Evolutionary conservation across 2,888 invertebrate genomes (phyloP).

Genomic region (Agonopterix heracliana): DNA sequence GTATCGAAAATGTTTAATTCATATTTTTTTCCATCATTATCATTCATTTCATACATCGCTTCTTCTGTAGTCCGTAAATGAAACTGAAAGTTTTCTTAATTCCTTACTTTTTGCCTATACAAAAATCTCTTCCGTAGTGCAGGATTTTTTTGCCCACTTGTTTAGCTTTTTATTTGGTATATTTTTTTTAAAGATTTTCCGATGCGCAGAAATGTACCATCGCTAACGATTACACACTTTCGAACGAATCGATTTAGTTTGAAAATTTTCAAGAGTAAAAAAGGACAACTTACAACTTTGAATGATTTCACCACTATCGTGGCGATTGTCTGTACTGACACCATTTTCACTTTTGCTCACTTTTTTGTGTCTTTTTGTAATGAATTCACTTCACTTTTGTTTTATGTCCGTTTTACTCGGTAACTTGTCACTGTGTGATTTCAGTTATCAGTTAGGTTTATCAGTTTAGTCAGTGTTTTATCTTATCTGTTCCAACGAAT

Average conservation of each 20-base stretch:
- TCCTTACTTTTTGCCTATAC: too few relatives aligned
- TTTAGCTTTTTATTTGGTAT: too few relatives aligned
- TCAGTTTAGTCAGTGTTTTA: conserved; percentile 45
- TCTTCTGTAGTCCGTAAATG: too few relatives aligned
- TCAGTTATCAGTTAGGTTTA: conserved; percentile 53
- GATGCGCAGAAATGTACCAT: too few relatives aligned
- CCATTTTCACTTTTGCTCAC: conserved; percentile 76
- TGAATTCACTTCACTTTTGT: conserved; percentile 29
- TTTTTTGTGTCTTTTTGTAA: conserved; percentile 17
- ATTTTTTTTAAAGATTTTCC: too few relatives aligned
- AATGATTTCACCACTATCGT: conserved; percentile 87
- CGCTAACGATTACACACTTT: conserved; percentile 5
- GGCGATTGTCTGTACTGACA: conserved; percentile 87
- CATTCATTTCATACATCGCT: too few relatives aligned
- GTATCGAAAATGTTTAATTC: too few relatives aligned
- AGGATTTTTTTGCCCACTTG: too few relatives aligned
- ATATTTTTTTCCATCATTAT: too few relatives aligned
- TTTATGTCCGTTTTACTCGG: conserved; percentile 49
- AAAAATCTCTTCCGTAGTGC: too few relatives aligned
- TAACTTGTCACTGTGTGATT: conserved; percentile 53
- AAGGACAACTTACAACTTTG: conserved; percentile 82
- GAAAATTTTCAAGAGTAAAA: conserved; percentile 11
- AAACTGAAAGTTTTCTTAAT: too few relatives aligned
- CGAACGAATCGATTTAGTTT: conserved; percentile 9
- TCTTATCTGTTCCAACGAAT: conserved; percentile 67